Evolutionary conservation across 2,888 invertebrate species (phyloP).

Genomic region (Busseola fusca): DNA sequence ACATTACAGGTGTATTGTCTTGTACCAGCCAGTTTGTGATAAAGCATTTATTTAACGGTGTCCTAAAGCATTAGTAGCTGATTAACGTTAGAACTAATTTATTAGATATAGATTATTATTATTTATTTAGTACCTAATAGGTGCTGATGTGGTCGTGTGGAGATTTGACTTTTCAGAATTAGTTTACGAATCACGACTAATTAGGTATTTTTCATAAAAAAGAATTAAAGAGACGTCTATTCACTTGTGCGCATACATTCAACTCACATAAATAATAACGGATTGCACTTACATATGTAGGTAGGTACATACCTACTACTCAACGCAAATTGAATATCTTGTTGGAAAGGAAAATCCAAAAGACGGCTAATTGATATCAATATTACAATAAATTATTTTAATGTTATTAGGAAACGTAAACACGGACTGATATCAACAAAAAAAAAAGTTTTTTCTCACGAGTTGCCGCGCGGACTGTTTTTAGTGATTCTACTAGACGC

Average conservation of each 20-base stretch:
- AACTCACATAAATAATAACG: neutral
- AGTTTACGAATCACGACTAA: neutral
- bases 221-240: too few relatives aligned
- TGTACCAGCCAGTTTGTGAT: slow-evolving; percentile 34
- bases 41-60: slow-evolving; percentile 25
- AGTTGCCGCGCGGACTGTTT: neutral
- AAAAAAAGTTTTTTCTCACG: neutral
- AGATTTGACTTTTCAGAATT: neutral
- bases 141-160: neutral
- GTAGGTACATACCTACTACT: neutral
- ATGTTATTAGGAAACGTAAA: slow-evolving; percentile 14
- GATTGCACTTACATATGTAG: neutral
- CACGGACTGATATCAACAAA: neutral
- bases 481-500: slow-evolving; percentile 79
- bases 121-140: slow-evolving; percentile 4
- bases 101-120: neutral
- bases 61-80: neutral
- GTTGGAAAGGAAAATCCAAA: neutral
- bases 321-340: neutral
- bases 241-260: neutral
- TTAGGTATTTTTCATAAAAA: neutral
- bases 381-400: fast-evolving
- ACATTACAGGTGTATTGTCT: slow-evolving; percentile 54
- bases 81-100: neutral
- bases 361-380: neutral